Base-by-base conservation (phyloP, 2,113 vertebrate species). In the Monopterus albus region DNA sequence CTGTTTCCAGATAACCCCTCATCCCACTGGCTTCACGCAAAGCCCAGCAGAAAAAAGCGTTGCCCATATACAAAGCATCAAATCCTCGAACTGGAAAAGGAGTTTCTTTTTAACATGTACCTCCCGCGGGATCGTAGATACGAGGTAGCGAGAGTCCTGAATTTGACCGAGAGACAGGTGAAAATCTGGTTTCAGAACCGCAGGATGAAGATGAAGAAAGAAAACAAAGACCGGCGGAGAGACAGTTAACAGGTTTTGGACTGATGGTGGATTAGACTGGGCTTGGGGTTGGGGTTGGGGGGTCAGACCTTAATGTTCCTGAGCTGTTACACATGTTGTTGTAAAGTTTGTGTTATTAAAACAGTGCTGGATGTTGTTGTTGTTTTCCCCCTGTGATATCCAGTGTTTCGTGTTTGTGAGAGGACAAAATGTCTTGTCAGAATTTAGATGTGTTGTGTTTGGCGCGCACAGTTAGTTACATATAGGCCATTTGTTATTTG, bases 121-220 rank as follows among this genome's bases (percentile, higher is more conserved):
- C 97, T 99, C 71, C 98, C 98, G 57, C 93, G 98, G 91, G 97
- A 99, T 88, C 96, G 98, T 59, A 96, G 98, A 88, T 98, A 98
- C 58, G 97, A 99, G 79, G 95, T 99, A 75, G 97, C 98, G 29
- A 94, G 96, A 56, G 87, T 96, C 42, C 95, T 99, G 75, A 98
- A 95, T 92, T 92, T 99, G 87, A 99, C 96, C 7, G 98, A 99
- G 89, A 96, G 98, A 92, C 97, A 99, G 94, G 96, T 99, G 84
- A 99, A 99, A 94, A 99, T 99, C 86, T 99, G 98, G 98, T 99
- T 99, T 92, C 97, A 99, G 90, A 99, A 99, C 89, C 95, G 97
- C 87, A 96, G 97, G 89, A 99, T 99, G 98, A 99, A 99, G 95
- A 98, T 99, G 98, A 99, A 99, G 95, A 99, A 98, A 87, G 96